Evolutionary conservation across 1,140 invertebrate genomes (phyloP), one percentile per base, ranked within the genome.

Genomic region (Drosophila ogumai): DNA sequence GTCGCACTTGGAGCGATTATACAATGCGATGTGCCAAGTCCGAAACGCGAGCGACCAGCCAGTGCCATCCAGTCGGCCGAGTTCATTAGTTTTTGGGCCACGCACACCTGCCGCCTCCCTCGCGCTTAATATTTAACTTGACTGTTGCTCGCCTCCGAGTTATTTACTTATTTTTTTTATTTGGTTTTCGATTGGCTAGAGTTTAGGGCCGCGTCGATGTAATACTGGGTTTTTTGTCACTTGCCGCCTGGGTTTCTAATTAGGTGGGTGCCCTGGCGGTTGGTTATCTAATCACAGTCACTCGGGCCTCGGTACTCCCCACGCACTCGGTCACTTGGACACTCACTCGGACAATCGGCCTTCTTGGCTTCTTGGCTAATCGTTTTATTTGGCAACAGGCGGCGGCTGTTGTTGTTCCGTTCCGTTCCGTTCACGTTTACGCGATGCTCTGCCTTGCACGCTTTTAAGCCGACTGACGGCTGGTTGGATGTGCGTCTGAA

Each of bases 401-500:
- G 52, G 54, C 49, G 6, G 25, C 61, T 72, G 65, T 10, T n/a
- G 75, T 66, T 55, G 50, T 54, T 52, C 40, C 76, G 77, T 80
- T 67, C 40, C 57, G 71, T 55, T 38, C 34, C 34, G 52, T 50
- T 75, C 60, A 22, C 41, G 77, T 73, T 79, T 49, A 64, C 71
- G 64, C 85, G 85, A 79, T 90, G 85, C 81, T 81, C 77, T 54
- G 67, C 69, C 78, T 81, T 72, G 69, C 60, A 66, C 74, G 85
- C 71, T 81, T 81, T 90, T 85, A 52, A 90, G 78, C 78, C 85
- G 81, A 90, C 86, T 90, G 85, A 90, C 86, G 85, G 60, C 40
- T 81, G 43, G 69, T 77, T 78, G 78, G 78, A 85, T 81, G 85
- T 80, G 85, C 75, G 86, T 85, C 85, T 90, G 85, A 90, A 90